These are phyloP conservation scores for Percina caprodes DNA, from an alignment of 2,113 vertebrate genomes.

Conservation along the genomic window DNA sequence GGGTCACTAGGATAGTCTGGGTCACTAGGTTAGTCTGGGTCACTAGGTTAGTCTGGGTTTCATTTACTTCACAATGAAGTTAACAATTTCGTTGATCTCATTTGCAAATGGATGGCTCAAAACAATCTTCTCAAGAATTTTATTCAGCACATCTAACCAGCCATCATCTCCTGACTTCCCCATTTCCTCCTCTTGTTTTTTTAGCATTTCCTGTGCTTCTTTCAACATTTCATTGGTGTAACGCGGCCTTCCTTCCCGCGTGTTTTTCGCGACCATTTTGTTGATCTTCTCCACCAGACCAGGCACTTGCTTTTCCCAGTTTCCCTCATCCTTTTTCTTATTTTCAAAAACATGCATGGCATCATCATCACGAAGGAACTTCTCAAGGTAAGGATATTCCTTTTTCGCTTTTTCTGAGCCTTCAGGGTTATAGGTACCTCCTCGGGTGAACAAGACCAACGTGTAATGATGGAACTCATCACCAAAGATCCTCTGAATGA, in stretches of 20 bases:
- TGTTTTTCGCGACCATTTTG: neutral
- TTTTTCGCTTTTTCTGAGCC: no score
- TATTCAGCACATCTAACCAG: fast-evolving
- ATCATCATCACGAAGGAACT: no score
- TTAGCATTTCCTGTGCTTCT: neutral
- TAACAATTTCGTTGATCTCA: fast-evolving
- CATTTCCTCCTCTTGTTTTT: neutral
- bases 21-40: no score
- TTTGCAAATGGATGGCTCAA: no score
- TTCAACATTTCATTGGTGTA: neutral
- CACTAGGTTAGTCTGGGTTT: no score
- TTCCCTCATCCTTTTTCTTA: no score
- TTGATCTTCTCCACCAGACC: neutral
- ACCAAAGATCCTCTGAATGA: neutral
- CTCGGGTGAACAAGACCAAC: neutral
- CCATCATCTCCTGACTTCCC: neutral
- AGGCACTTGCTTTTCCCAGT: neutral
- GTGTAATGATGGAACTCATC: neutral
- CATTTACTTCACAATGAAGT: fast-evolving
- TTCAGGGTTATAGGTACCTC: no score
- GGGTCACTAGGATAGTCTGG: no score
- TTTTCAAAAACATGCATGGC: neutral
- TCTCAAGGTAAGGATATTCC: no score
- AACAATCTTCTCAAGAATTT: neutral
- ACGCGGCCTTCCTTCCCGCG: neutral